These are phyloP conservation scores for Plectrocnemia conspersa DNA, from an alignment of 1,140 invertebrate genomes.

Conservation along the genomic window DNA sequence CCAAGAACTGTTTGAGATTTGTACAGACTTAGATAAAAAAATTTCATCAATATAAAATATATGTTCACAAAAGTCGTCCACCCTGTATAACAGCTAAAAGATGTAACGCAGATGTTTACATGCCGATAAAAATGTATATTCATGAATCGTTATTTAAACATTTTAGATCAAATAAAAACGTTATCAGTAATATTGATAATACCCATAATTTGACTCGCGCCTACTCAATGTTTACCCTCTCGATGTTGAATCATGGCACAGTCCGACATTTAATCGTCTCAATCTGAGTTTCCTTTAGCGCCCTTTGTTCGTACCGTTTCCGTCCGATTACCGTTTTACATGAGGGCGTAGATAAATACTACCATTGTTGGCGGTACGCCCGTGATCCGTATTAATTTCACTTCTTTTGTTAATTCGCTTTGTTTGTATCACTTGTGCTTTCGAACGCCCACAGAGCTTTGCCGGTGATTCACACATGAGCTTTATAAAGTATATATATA, in stretches of 20 bases:
- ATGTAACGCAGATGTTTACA: too few species aligned
- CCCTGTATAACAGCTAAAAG: too few species aligned
- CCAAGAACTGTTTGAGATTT: too few species aligned
- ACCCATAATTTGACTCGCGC: constrained; percentile 6
- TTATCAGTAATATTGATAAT: too few species aligned
- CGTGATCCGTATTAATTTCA: constrained; percentile 15
- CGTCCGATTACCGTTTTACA: background rate
- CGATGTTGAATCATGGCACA: background rate
- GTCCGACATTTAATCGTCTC: constrained; percentile 14
- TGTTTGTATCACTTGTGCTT: constrained; percentile 4
- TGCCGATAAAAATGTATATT: constrained; percentile 2
- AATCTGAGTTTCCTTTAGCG: background rate
- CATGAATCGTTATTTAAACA: too few species aligned
- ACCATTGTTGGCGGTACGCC: background rate
- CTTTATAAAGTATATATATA: too few species aligned
- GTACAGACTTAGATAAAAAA: too few species aligned
- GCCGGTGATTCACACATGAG: too few species aligned
- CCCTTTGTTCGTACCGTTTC: background rate
- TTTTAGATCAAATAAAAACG: too few species aligned
- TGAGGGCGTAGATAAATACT: constrained; percentile 1
- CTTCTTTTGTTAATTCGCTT: constrained; percentile 17
- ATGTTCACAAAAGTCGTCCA: too few species aligned
- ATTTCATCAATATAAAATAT: too few species aligned
- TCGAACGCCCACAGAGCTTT: constrained; percentile 3
- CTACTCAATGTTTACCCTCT: constrained; percentile 1